phyloP scores from a whole-genome alignment of 1,140 invertebrate species.

The Monomorium pharaonis region DNA sequence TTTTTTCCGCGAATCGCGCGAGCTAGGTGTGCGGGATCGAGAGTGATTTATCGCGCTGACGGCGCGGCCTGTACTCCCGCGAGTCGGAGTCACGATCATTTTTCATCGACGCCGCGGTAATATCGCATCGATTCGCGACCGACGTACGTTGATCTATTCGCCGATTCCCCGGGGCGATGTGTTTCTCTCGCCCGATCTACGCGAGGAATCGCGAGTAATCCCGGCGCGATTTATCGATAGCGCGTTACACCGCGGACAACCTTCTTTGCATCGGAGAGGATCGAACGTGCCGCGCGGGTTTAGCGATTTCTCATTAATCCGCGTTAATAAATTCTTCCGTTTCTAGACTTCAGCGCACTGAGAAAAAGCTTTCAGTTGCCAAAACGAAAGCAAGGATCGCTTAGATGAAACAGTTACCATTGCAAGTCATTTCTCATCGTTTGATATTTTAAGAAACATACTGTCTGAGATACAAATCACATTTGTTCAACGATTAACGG shows the following conservation, averaged over 20 bases:
- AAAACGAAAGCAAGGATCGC: too few relatives aligned
- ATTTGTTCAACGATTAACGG: too few relatives aligned
- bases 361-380: too few relatives aligned
- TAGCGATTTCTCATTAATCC: background rate
- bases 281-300: background rate
- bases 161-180: background rate
- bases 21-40: slow-evolving; percentile 14
- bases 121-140: slow-evolving; percentile 19
- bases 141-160: slow-evolving; percentile 14
- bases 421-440: too few relatives aligned
- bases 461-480: too few relatives aligned
- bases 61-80: background rate
- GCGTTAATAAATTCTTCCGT: background rate
- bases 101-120: slow-evolving; percentile 35
- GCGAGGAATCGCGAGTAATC: slow-evolving; percentile 3
- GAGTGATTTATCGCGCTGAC: slow-evolving; percentile 52
- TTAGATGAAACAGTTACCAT: too few relatives aligned
- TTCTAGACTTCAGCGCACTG: background rate
- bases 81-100: slow-evolving; percentile 39
- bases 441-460: too few relatives aligned
- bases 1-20: slow-evolving; percentile 22
- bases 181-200: slow-evolving; percentile 29
- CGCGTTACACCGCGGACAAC: background rate
- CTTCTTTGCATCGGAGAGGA: background rate
- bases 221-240: slow-evolving; percentile 11